Conservation (phyloP, 2,797 vertebrate species). For the Nyctalus aviator region DNA sequence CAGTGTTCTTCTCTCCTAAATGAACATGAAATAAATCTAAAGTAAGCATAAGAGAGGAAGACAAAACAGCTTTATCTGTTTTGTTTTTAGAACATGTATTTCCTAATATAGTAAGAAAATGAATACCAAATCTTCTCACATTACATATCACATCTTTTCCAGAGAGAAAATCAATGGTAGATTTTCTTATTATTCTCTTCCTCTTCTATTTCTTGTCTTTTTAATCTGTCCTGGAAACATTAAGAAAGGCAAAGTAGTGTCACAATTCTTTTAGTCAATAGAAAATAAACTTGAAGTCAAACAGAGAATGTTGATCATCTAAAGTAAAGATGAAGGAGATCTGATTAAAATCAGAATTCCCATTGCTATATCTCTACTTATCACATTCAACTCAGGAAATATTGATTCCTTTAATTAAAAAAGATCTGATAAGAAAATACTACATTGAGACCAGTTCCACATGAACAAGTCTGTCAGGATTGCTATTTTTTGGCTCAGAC, state of each 20-base stretch:
- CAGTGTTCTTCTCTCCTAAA: not conserved
- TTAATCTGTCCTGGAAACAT: not conserved
- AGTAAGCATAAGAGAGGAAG: not conserved
- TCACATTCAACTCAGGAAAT: conserved; percentile 56
- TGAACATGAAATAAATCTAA: not conserved
- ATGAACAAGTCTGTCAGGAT: conserved; percentile 20
- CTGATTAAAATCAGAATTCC: conserved; percentile 78
- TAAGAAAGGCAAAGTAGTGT: conserved; percentile 21
- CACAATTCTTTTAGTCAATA: conserved; percentile 55
- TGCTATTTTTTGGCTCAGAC: conserved; percentile 46
- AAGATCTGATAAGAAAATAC: conserved; percentile 68
- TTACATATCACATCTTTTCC: not conserved
- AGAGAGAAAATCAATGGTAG: not conserved
- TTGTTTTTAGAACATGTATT: conserved; percentile 1
- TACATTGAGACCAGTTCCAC: conserved; percentile 65
- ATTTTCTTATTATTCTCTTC: not conserved
- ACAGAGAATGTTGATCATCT: conserved; percentile 67
- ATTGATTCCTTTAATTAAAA: conserved; percentile 82
- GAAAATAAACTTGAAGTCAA: conserved; percentile 72
- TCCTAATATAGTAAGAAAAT: not conserved
- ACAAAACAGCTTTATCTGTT: not conserved
- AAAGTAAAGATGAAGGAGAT: conserved; percentile 56
- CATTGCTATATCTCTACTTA: conserved; percentile 64
- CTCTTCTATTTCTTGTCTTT: not conserved
- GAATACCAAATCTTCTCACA: not conserved